Conservation (phyloP, 2,113 vertebrate genomes). For the Terrapene triunguis region DNA sequence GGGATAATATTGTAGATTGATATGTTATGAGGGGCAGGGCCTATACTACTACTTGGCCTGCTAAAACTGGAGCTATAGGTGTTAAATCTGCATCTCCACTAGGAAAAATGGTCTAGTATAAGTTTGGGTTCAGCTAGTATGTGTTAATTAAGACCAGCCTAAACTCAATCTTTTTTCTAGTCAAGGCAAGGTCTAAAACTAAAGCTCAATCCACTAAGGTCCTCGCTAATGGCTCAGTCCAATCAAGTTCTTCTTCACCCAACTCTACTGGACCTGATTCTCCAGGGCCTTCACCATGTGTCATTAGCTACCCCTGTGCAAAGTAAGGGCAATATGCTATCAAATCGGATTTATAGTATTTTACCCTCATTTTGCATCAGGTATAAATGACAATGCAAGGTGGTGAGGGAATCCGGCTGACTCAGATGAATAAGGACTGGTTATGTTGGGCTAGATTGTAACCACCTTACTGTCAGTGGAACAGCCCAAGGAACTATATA, state of each 20-base stretch:
- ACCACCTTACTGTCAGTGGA: rapidly evolving
- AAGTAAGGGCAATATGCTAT: neutral
- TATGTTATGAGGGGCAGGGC: neutral
- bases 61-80: rapidly evolving
- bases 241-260: neutral
- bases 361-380: neutral
- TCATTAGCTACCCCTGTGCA: too few species aligned
- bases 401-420: neutral
- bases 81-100: neutral
- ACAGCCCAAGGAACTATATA: rapidly evolving
- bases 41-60: neutral
- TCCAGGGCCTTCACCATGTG: rapidly evolving
- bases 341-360: neutral
- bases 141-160: neutral
- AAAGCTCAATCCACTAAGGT: neutral
- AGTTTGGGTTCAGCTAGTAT: neutral
- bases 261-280: neutral
- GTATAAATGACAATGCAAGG: rapidly evolving
- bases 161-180: neutral
- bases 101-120: neutral
- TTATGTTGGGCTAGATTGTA: rapidly evolving
- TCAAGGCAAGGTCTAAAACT: too few species aligned
- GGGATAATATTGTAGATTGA: neutral
- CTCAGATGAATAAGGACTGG: neutral
- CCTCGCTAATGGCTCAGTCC: rapidly evolving